phyloP scores from a whole-genome alignment of 2,888 invertebrate genomes.

The Ptychoptera albimana region DNA sequence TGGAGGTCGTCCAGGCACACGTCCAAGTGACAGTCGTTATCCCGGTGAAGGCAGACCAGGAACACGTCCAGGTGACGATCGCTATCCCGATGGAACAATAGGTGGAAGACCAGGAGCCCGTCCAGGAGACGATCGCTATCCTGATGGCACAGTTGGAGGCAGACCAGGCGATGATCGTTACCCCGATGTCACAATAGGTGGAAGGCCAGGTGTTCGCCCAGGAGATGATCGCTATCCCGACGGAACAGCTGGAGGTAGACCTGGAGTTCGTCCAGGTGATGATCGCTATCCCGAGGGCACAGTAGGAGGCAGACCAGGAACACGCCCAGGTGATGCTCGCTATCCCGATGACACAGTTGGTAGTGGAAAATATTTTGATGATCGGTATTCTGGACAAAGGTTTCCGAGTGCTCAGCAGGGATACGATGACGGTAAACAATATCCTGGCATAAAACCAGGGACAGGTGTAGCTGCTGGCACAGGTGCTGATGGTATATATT shows the following conservation, averaged over 20 bases:
- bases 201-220: background rate
- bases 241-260: background rate
- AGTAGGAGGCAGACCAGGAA: slow-evolving; percentile 7
- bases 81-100: background rate
- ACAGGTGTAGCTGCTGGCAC: slow-evolving; percentile 6
- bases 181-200: background rate
- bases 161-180: background rate
- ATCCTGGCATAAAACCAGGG: slow-evolving; percentile 4
- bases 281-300: slow-evolving; percentile 4
- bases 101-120: background rate
- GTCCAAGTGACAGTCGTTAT: too few species aligned
- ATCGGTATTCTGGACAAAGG: background rate
- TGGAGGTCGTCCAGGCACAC: background rate
- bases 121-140: background rate
- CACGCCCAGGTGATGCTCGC: slow-evolving; percentile 12
- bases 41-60: background rate
- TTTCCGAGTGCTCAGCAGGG: background rate
- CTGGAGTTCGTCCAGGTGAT: slow-evolving; percentile 5
- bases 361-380: background rate
- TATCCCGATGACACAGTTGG: background rate
- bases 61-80: background rate
- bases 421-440: background rate
- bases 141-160: background rate
- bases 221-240: too few species aligned
- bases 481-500: background rate